Conservation (phyloP, 1,140 invertebrate species). For the Cotesia vestalis region DNA sequence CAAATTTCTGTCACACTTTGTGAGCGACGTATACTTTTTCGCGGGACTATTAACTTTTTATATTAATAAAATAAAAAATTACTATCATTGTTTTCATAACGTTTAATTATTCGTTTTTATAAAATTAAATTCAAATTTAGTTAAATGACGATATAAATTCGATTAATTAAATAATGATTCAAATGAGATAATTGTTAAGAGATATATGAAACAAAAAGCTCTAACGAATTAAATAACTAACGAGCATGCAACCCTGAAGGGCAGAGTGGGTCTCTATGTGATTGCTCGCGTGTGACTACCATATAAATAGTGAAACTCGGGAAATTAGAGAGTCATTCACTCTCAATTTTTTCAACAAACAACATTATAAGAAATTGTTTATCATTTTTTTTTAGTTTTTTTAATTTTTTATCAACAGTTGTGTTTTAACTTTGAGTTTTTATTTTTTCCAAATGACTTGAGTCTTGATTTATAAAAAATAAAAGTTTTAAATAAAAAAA, state of each 20-base stretch:
- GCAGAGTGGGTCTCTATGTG: slow-evolving; percentile 36
- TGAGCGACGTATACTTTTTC: slow-evolving; percentile 45
- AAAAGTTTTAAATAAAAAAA: slow-evolving; percentile 23
- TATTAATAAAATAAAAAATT: slow-evolving; percentile 5
- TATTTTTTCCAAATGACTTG: slow-evolving; percentile 33
- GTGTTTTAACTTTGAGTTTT: slow-evolving; percentile 1
- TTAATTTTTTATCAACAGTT: slow-evolving; percentile 25
- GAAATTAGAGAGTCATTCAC: slow-evolving; percentile 55
- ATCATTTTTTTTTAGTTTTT: slow-evolving; percentile 21
- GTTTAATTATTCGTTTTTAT: too few species aligned
- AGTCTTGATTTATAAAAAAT: slow-evolving; percentile 11
- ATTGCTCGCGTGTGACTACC: slow-evolving; percentile 55
- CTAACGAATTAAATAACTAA: slow-evolving; percentile 1
- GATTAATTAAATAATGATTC: neutral
- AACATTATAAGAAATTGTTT: slow-evolving; percentile 5
- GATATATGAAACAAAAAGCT: neutral
- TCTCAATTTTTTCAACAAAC: slow-evolving; percentile 22
- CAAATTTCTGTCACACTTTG: slow-evolving; percentile 48
- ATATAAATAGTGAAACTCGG: slow-evolving; percentile 60
- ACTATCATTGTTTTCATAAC: too few species aligned
- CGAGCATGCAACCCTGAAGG: slow-evolving; percentile 44
- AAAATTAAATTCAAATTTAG: neutral
- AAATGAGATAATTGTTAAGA: neutral
- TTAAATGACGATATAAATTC: slow-evolving; percentile 14
- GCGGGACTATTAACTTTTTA: neutral